phyloP scores from a whole-genome alignment of 2,113 vertebrate genomes.

The Engraulis encrasicolus region DNA sequence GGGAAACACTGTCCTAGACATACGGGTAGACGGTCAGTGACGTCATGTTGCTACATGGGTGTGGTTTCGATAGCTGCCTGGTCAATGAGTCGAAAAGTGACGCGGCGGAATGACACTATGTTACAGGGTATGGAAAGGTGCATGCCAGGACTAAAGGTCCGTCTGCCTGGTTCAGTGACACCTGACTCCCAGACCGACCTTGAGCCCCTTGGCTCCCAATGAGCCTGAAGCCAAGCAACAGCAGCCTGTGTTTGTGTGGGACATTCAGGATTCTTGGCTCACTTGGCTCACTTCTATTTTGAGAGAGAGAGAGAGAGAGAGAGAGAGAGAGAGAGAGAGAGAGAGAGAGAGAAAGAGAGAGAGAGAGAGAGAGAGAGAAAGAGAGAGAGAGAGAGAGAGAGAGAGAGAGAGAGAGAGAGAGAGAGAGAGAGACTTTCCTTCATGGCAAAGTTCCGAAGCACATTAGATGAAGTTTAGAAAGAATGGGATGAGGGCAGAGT shows the following conservation, averaged over 20 bases:
- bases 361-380: slow-evolving; percentile 15
- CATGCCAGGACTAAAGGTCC: neutral
- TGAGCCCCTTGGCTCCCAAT: slow-evolving; percentile 12
- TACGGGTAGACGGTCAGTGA: too few species aligned
- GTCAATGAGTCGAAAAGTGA: neutral
- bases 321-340: neutral
- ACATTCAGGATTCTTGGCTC: slow-evolving; percentile 47
- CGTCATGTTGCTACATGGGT: too few species aligned
- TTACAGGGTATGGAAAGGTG: neutral
- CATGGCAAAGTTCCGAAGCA: too few species aligned
- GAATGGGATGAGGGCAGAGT: too few species aligned
- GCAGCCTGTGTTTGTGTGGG: slow-evolving; percentile 53
- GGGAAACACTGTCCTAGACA: too few species aligned
- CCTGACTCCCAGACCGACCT: neutral
- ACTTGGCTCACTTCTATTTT: slow-evolving; percentile 71
- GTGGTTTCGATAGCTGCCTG: neutral
- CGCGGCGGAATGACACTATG: neutral
- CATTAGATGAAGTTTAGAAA: too few species aligned
- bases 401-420: neutral
- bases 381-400: neutral
- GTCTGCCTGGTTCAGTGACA: neutral
- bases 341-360: neutral
- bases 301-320: slow-evolving; percentile 39
- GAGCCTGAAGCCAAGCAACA: slow-evolving; percentile 59
- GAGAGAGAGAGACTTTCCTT: too few species aligned